Conservation (phyloP, 2,888 invertebrate species). For the Drepanosiphum platanoidis region DNA sequence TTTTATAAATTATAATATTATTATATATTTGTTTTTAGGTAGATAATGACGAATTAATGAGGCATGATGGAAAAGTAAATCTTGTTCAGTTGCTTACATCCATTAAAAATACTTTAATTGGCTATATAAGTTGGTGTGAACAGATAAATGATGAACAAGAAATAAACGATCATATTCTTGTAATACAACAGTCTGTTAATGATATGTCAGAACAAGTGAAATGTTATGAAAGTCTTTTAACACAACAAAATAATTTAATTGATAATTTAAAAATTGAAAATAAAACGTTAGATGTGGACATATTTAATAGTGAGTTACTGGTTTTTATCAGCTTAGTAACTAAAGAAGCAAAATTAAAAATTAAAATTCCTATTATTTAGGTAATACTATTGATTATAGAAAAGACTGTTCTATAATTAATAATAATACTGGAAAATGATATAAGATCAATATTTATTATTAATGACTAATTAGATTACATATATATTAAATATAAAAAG, state of each 20-base stretch:
- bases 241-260: conserved; percentile 15
- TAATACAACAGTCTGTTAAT: conserved; percentile 15
- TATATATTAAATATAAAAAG: no score
- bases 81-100: conserved; percentile 12
- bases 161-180: background rate
- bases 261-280: conserved; percentile 36
- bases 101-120: conserved; percentile 34
- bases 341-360: no score
- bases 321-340: background rate
- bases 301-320: conserved; percentile 43
- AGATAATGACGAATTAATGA: conserved; percentile 19
- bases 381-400: no score
- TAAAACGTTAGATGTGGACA: conserved; percentile 18
- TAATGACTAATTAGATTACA: no score
- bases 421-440: no score
- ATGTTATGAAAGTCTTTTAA: conserved; percentile 3
- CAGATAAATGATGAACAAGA: conserved; percentile 14
- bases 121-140: conserved; percentile 43
- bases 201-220: conserved; percentile 25
- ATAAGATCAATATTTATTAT: no score
- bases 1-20: background rate
- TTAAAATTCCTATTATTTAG: no score
- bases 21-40: conserved; percentile 27
- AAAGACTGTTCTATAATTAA: no score
- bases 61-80: conserved; percentile 27